Percentiles rank a stretch among this genome's conserved stretches.
These are phyloP conservation scores for Schizopygopsis pylzovi DNA, from an alignment of 2,797 vertebrate genomes.

Conservation along the genomic window DNA sequence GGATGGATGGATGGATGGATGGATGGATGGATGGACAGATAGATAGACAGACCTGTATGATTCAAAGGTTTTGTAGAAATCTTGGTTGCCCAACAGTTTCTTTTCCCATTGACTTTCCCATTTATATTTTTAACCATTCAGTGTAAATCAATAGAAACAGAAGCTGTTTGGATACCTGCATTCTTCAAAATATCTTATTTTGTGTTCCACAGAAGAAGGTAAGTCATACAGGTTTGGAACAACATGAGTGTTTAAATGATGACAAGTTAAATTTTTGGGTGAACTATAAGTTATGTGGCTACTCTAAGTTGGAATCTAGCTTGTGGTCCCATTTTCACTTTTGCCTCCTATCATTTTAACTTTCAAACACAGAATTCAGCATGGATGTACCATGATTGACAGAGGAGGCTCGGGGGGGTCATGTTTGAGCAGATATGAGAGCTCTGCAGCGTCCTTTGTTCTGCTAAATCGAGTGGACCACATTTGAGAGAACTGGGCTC, in stretches of 20 bases:
- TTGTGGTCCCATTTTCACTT: background rate
- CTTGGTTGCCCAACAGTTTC: background rate
- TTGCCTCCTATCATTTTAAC: background rate
- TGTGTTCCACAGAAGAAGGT: background rate
- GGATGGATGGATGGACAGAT: background rate
- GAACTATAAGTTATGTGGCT: background rate
- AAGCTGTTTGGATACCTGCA: background rate
- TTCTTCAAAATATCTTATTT: no score
- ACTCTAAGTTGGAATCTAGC: background rate
- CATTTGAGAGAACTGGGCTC: slow-evolving; percentile 77
- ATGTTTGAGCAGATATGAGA: slow-evolving; percentile 4
- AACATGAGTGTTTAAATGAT: background rate
- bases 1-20: no score
- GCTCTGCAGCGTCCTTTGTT: background rate
- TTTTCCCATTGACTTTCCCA: background rate
- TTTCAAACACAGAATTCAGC: background rate
- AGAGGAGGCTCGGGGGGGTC: background rate
- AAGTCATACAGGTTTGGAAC: background rate
- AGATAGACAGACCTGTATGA: background rate
- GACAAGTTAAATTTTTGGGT: background rate
- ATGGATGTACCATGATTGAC: slow-evolving; percentile 13
- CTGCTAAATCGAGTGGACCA: slow-evolving; percentile 36
- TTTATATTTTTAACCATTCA: background rate
- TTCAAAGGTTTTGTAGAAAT: background rate
- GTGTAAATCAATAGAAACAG: background rate